Base-by-base conservation (phyloP, 2,797 vertebrate species). In the Picus viridis region DNA sequence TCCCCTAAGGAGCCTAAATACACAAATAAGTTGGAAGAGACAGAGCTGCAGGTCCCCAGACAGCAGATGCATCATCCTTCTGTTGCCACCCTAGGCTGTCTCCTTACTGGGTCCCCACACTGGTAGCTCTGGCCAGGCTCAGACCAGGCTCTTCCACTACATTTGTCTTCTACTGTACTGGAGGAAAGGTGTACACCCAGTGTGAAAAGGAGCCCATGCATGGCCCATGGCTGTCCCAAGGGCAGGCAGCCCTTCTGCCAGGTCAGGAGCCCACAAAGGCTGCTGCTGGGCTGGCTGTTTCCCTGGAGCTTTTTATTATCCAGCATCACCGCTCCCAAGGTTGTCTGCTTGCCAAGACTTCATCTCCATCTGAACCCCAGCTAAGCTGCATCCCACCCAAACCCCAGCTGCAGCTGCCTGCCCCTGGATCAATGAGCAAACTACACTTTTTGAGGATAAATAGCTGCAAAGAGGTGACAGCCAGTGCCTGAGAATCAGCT, bases 41-140 rank as follows among this genome's bases (percentile, higher is more conserved):
- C 0, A 1, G 30, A 81, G 20, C 23, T 71, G 72, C 36, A 29
- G 1, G 1, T 62, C 27, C 32, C 65, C 57, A 39, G 51, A 20
- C 16, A 63, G 59, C 54, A 26, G 64, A 59, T 7, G 2, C 4
- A 10, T 53, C 39, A 32, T n/a, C 18, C 19, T 45, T 83, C 74
- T 71, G 26, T 30, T 3, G 2, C 27, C 30, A 0, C 64, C 7
- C 1, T 0, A 0, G 32, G 23, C 57, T 26, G 4, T 9, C 62
- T 53, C 61, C 2, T 0, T 10, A 39, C 59, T 75, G 0, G 0
- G n/a, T 47, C 20, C 41, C 77, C n/a, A 15, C 1, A 0, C 29
- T 0, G 6, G 1, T 68, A 2, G 12, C 61, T 79, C 82, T 17
- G 5, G 45, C 20, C 75, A 51, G 75, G 23, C 34, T 75, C 83